These are phyloP conservation scores for Pterocles orientalis DNA, from an alignment of 2,113 vertebrate species.

Conservation along the genomic window DNA sequence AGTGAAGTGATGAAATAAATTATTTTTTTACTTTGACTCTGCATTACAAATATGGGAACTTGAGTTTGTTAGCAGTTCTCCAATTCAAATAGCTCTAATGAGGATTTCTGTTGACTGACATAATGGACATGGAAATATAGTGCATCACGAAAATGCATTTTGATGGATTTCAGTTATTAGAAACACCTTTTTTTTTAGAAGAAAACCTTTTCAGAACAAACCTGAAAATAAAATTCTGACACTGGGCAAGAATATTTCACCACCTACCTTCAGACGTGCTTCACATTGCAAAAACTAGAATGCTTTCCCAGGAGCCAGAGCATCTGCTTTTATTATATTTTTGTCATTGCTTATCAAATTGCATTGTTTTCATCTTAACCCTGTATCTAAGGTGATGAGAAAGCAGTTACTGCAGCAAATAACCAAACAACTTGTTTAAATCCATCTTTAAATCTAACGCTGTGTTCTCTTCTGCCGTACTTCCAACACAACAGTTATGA, in stretches of 20 bases:
- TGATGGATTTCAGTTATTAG: not conserved
- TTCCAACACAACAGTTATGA: not conserved
- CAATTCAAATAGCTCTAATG: not conserved
- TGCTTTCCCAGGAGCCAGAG: not conserved
- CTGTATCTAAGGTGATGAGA: not conserved
- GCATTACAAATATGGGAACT: not conserved
- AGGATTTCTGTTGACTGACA: not conserved
- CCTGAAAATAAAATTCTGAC: not conserved
- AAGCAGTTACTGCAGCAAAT: not conserved
- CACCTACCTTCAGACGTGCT: not conserved
- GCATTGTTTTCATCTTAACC: not conserved
- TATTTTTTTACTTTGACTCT: not conserved
- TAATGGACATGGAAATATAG: not conserved
- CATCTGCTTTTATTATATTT: not conserved
- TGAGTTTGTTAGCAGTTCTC: not conserved
- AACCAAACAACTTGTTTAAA: not conserved
- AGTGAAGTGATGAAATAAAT: not conserved
- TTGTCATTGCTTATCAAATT: not conserved
- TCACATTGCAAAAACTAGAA: not conserved
- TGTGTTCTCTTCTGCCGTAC: not conserved
- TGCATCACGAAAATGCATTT: not conserved
- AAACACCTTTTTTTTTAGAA: not conserved
- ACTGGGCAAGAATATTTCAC: not conserved
- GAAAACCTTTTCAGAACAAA: not conserved
- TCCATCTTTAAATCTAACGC: not conserved